Evolutionary conservation across 2,113 vertebrate genomes (phyloP), one percentile per base, ranked within the genome.

Genomic region (Felis chaus): DNA sequence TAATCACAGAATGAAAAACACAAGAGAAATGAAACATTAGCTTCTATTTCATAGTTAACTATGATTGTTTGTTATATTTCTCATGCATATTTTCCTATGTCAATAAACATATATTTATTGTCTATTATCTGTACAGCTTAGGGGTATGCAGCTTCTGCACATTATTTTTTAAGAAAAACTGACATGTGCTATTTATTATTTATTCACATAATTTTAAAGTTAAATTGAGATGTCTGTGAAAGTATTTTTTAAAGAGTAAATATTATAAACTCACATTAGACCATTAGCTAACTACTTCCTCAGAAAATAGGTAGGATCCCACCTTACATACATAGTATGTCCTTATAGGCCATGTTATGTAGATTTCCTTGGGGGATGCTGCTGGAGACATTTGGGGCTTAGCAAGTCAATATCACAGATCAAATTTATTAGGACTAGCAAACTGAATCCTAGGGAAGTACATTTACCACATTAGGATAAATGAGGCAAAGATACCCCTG

Each of bases 31-130:
- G 50, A 87, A 78, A 80, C 48, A 48, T 0, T 0, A 23, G 8
- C n/a, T 90, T 68, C 31, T 78, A 29, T 71, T 78, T 76, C 31
- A 89, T 82, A 97, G 89, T 86, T 96, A 79, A 25, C 29, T 68
- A 65, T 89, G 36, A 86, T 82, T 87, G 8, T 81, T 81, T 68
- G 6, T 41, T 90, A 63, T n/a, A 65, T 78, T 93, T 93, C 82
- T 69, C 39, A 86, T 57, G 68, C 27, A 73, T 53, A 53, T 76
- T 69, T 91, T 68, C 57, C 63, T 29, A 79, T 87, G 1, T 91
- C 10, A n/a, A 14, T 45, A 39, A 84, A 76, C 71, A 89, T 55
- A 29, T 31, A 57, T 69, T 73, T 65, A 73, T 79, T 53, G 4
- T 25, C 0, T 91, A 88, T 80, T 84, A 84, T 85, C 21, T 61